Evolutionary conservation across 2,888 invertebrate species (phyloP), one percentile per base, ranked within the genome.

Genomic region (Asteroscopus sphinx): DNA sequence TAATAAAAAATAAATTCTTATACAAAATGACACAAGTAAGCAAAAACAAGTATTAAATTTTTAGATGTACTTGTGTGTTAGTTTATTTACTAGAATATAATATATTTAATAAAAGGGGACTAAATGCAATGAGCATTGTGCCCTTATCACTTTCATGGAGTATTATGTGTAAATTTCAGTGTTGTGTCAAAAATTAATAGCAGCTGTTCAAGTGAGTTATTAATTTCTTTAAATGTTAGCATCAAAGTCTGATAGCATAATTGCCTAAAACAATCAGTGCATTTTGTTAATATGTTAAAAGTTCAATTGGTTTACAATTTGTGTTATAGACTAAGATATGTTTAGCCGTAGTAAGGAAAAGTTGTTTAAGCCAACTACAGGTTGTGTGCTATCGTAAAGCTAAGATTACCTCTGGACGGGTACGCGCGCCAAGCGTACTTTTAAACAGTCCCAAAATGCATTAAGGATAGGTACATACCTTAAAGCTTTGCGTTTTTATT

Each of bases 311-410:
- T 73, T 62, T 80, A 81, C 83, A 83, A 80, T 83, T 78, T 76
- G 78, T 85, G 80, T 84, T 82, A 68, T 83, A 85, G 79, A 65
- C 49, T 86, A 81, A 82, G 80, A 81, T 85, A 82, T 86, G 83
- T 82, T 87, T 89, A 92, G 90, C 83, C 80, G 77, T 86, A 82
- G 69, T 77, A 74, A 76, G 55, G 65, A 73, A 81, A 85, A 87
- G 88, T 89, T 86, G 90, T 86, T 73, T 82, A 80, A 81, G 83
- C 83, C 85, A 86, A 91, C 87, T 87, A 82, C 82, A 83, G 93
- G 93, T 93, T 93, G 92, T 93, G 92, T 92, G 88, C 87, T 90
- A 90, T 80, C 71, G 46, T 80, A 76, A 81, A 75, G 46, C 49
- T 71, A 44, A 68, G 26, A 68, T 47, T 64, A 69, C 51, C 51